A percentile compares a stretch with the other conserved stretches of the same genome.
Conservation (phyloP, 1,140 invertebrate genomes). For the Paraescarpia echinospica region DNA sequence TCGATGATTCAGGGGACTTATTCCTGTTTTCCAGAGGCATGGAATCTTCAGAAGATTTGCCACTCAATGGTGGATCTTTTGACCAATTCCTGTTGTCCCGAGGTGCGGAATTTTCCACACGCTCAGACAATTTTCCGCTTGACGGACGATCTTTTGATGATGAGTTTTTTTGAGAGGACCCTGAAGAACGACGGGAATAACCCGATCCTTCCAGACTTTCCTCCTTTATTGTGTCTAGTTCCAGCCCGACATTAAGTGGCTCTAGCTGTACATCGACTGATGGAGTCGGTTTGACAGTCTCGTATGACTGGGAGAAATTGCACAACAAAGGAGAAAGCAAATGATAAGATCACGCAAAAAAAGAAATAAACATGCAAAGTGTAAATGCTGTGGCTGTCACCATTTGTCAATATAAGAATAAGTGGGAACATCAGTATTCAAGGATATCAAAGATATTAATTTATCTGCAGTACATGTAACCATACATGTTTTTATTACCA, state of each 20-base stretch:
- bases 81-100: background rate
- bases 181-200: constrained; percentile 27
- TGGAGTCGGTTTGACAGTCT: constrained; percentile 29
- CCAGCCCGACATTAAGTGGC: constrained; percentile 37
- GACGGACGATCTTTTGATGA: background rate
- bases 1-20: background rate
- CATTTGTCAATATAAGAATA: background rate
- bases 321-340: background rate
- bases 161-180: constrained; percentile 4
- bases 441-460: background rate
- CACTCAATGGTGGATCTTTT: background rate
- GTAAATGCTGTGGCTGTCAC: background rate
- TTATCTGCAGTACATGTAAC: no score
- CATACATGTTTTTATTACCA: background rate
- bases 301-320: background rate
- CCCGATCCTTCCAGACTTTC: constrained; percentile 24
- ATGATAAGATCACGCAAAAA: background rate
- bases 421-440: background rate
- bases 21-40: background rate
- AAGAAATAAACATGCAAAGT: background rate
- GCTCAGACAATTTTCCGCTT: background rate
- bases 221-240: constrained; percentile 25
- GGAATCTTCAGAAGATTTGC: background rate
- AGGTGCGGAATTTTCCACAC: background rate
- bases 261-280: constrained; percentile 39